Evolutionary conservation across 2,888 invertebrate genomes (phyloP), one percentile per base, ranked within the genome.

Genomic region (Strigamia transsilvanica): DNA sequence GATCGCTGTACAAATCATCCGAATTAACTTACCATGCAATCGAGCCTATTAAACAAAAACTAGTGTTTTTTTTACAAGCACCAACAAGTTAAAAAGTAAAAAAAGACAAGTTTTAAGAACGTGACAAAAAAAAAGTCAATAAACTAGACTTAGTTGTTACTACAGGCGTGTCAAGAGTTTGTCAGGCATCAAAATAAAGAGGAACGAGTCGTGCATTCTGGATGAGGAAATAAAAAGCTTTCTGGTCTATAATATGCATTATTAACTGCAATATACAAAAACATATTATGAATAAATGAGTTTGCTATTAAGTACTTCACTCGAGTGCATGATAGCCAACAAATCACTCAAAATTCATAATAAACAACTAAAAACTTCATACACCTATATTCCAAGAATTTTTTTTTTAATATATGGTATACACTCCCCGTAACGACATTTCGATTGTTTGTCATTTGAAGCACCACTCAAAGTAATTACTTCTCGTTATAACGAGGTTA

Each of bases 191-290:
- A 66, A 23, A 66, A 18, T 66, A 66, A 66, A 66, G 23, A 21
- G 61, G 6, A 66, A 66, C 9, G 21, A 15, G 61, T 21, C 21
- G 6, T 66, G 61, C 61, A 66, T 66, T 23, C 21, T 12, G 23
- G 18, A 66, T 66, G 61, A 66, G 61, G 46, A 46, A 66, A 66
- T 66, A 23, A 21, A 21, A 21, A 21, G 23, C 10, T 23, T 66
- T 66, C 27, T 12, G 21, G 61, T 23, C 21, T 66, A n/a, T n/a
- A 66, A 66, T 23, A 66, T 66, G 23, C 61, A 66, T 66, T 66
- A 66, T 66, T 66, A 66, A 66, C 61, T 66, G 23, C 12, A 66
- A 66, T 23, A 66, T 23, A 66, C 1, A 66, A 66, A 46, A 46
- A 46, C 46, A 15, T 46, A n/a, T n/a, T n/a, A 13, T 5, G 46